Conservation (phyloP, 2,888 invertebrate species). For the Morpho achilles region DNA sequence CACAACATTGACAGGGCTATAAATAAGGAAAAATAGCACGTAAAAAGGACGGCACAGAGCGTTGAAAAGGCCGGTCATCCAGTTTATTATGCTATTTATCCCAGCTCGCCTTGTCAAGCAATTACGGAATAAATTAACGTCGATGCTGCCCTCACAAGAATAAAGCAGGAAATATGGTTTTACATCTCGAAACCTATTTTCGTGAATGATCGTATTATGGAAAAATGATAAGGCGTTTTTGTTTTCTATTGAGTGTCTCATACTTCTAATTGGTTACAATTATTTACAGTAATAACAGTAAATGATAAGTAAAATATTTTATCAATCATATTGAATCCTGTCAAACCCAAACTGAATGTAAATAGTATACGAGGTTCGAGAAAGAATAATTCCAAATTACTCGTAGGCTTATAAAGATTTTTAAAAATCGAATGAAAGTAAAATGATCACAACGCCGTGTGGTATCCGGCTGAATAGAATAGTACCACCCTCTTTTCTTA, state of each 20-base stretch:
- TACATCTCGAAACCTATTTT: constrained; percentile 31
- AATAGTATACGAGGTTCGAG: too few relatives aligned
- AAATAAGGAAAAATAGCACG: constrained; percentile 16
- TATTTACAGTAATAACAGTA: too few relatives aligned
- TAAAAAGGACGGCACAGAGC: constrained; percentile 15
- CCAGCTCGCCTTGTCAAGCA: constrained; percentile 14
- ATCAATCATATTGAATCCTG: too few relatives aligned
- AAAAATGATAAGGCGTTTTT: constrained; percentile 68
- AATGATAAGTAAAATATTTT: too few relatives aligned
- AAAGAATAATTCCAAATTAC: too few relatives aligned
- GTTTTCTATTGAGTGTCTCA: constrained; percentile 68
- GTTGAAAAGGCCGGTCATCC: constrained; percentile 17
- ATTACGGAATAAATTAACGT: constrained; percentile 21
- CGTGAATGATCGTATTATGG: constrained; percentile 71
- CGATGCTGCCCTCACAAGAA: constrained; percentile 28
- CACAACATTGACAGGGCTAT: neutral
- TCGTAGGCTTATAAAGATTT: too few relatives aligned
- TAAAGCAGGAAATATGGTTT: constrained; percentile 35
- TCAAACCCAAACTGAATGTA: too few relatives aligned
- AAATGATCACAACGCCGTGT: too few relatives aligned
- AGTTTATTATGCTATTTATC: constrained; percentile 23
- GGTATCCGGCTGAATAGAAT: too few relatives aligned
- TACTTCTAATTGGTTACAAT: constrained; percentile 43
- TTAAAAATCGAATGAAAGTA: too few relatives aligned
- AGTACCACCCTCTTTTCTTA: too few relatives aligned